Base-by-base conservation (phyloP, 2,888 invertebrate species). In the Ochropleura leucogaster region DNA sequence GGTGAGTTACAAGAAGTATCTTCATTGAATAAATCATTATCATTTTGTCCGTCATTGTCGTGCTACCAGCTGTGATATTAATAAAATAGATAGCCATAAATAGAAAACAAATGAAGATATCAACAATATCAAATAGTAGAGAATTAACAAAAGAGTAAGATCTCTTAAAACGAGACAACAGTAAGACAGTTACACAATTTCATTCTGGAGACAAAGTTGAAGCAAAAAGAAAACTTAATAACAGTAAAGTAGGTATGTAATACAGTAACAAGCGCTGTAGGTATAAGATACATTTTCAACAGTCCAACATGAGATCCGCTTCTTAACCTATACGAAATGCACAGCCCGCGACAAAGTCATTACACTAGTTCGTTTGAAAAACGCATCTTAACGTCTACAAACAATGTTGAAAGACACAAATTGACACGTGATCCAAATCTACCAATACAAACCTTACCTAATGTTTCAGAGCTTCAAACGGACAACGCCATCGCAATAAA, bases 281-380 rank as follows among this genome's bases (percentile, higher is more conserved):
- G 79, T 78, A 74, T 84, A 80, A 83, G 81, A 85, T 81, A 85
- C 82, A 77, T 84, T 83, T 84, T 74, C 87, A 88, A 78, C 84
- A 85, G 86, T 88, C 85, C 69, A 83, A 89, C 87, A 85, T 89
- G 88, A 88, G 82, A 86, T 90, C 87, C 89, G 92, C 92, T 93
- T 92, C 93, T 93, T 95, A 94, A 88, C 86, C 92, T 95, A 95
- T 85, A 91, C 88, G 85, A 92, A 88, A 94, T 92, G 93, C 95
- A 96, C 96, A 96, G 96, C 96, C 95, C 91, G 92, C 92, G 91
- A 93, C 90, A 90, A 92, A 92, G 87, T 91, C 75, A 92, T 92
- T 95, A 95, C 90, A 87, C 93, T 94, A 94, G 89, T 91, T 92
- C 91, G 89, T 92, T 91, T 88, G 89, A 90, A 89, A 92, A 91